Evolutionary conservation across 2,888 invertebrate genomes (phyloP), one percentile per base, ranked within the genome.

Genomic region (Exephanes ischioxanthus): DNA sequence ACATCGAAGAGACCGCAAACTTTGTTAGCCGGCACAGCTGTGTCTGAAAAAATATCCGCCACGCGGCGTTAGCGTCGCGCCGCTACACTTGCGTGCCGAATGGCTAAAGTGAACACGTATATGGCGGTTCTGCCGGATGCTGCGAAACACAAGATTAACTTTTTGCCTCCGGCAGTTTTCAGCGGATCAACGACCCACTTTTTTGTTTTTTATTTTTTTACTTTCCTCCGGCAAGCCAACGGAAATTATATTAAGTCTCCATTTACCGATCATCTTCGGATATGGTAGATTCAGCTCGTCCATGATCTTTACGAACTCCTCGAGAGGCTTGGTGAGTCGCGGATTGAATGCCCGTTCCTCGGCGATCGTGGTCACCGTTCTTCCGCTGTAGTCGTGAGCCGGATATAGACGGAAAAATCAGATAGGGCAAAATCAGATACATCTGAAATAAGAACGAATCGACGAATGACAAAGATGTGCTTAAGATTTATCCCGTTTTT

Each of bases 381-480:
- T 96, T 0, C 99, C 99, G 94, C 96, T 97, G 93, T 99, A 99
- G 94, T 99, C 99, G 94, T 99, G 99, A 0, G 99, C 99, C 0
- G 99, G 99, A 94, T 97, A 99, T 37, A 99, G 94, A 2, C 95
- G 95, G 92, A 96, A 99, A 92, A 3, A 45, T 45, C 45, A 45
- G 14, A 45, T 45, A 2, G 3, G 3, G 14, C 45, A 14, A 14
- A 45, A 45, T 45, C 14, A 45, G 14, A 45, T 45, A 45, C 3
- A 14, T 45, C 45, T 3, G 14, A 45, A 45, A 45, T 45, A 3
- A 14, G 14, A 14, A 45, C 0, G 3, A 45, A 45, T 45, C 45
- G 45, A 11, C 45, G 3, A 11, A 3, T 45, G 14, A 3, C 45
- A 14, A 14, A 45, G 45, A 11, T 45, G 45, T 11, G 3, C 0